Evolutionary conservation across 2,797 vertebrate genomes (phyloP), one percentile per base, ranked within the genome.

Genomic region (Rhadinocentrus ornatus): DNA sequence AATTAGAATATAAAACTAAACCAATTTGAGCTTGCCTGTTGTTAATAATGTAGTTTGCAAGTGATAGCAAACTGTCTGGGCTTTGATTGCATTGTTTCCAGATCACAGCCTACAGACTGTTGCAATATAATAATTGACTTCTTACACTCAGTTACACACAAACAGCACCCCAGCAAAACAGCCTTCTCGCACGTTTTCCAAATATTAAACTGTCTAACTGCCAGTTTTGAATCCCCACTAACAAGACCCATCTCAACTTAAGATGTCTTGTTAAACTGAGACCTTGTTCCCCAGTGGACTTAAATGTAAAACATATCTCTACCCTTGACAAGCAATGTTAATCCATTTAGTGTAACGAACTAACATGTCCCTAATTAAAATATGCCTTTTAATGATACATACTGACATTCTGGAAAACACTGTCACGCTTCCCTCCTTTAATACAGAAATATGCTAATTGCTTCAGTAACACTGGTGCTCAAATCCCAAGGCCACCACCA

Each of bases 401-500:
- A 88, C 91, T 93, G 93, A 94, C 94, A 94, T 92, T 85, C 83
- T 89, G 86, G 80, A 93, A 93, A 93, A 93, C 92, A 94, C 91
- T 89, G 93, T 93, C 93, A 93, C 91, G 91, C 92, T 93, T 90
- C 92, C 88, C 88, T 91, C 88, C 90, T 83, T 91, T 95, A 93
- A 93, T 90, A 91, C 87, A 92, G 92, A 87, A 91, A 94, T 93
- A 92, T 95, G 93, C 95, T 98, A 97, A 96, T 95, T 96, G 95
- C 94, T 93, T 94, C 90, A 91, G 93, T 93, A 95, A 94, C 93
- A 89, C 80, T 87, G 88, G 90, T 89, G 90, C 89, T 93, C 87
- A 93, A 93, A 91, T 93, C 94, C 94, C 91, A 86, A 62, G 86
- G 88, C 90, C 91, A 80, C 81, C 90, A 78, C 82, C 71, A 53